Base-by-base conservation (phyloP, 2,113 vertebrate species). In the Elaphurus davidianus region DNA sequence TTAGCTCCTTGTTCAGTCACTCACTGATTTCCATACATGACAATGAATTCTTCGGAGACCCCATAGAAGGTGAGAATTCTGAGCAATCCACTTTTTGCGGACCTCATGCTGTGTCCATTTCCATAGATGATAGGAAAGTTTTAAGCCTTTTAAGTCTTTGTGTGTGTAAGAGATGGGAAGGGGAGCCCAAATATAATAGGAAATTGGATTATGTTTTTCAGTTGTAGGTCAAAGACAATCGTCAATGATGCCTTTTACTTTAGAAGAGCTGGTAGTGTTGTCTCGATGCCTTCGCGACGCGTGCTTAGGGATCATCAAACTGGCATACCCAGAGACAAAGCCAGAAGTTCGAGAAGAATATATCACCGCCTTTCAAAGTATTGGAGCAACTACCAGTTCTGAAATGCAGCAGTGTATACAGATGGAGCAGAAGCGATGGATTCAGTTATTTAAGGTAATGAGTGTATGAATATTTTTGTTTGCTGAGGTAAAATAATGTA, bases 11-110 rank as follows among this genome's bases (percentile, higher is more conserved):
- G 95, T 99, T 99, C 98, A 99, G 99, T 97, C 99, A 99, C 98
- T 99, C 99, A 0, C 99, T 99, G 36, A 99, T 99, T 98, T 99
- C 99, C 12, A 99, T 99, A 97, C 99, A 99, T 7, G 99, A 99
- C 98, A 99, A 99, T 13, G 99, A 99, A 97, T 99, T 99, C 98
- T 99, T 99, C 47, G 99, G 99, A 21, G 99, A 99, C 82, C 99
- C 99, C 93, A 99, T 99, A 96, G 99, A 99, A 99, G 99, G 99
- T 99, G 98, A 97, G 98, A 16, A 86, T 94, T 95, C 91, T 4
- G 11, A 83, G 64, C 83, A 55, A 3, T n/a, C 25, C 3, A 0
- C 28, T 84, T 50, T 40, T 64, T 55, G 14, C 52, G 71, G 36
- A 15, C 78, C 13, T 33, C 5, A 1, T 19, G 21, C 23, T 59